These are phyloP conservation scores for Melanostigma gelatinosum DNA, from an alignment of 2,113 vertebrate species.

Conservation along the genomic window DNA sequence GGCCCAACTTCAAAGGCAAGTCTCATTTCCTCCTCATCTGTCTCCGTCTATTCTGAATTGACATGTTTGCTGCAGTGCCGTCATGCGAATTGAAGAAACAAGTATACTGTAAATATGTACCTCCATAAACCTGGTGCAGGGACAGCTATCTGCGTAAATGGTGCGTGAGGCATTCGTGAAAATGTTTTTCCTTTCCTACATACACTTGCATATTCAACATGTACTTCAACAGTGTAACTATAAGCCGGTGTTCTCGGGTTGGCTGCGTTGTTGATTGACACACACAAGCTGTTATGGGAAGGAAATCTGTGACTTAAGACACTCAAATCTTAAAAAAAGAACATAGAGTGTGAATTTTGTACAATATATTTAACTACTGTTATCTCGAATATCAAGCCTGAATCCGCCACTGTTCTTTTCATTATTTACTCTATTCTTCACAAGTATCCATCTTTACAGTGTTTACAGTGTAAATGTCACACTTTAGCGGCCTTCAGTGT, in stretches of 20 bases:
- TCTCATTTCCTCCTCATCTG: constrained; percentile 41
- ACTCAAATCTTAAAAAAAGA: neutral
- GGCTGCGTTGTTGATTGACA: neutral
- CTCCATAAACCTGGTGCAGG: constrained; percentile 1
- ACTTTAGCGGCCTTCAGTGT: constrained; percentile 2
- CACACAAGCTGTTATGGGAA: neutral
- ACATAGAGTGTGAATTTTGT: neutral
- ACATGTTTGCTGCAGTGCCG: constrained; percentile 35
- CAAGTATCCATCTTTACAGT: constrained; percentile 14
- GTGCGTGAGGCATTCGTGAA: neutral
- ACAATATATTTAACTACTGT: neutral
- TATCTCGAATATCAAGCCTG: neutral
- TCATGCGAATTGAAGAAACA: constrained; percentile 52
- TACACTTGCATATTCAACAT: neutral
- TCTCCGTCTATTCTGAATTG: constrained; percentile 51
- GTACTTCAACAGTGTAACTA: neutral
- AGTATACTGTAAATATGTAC: neutral
- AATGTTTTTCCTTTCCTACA: neutral
- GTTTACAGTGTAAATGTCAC: constrained; percentile 20
- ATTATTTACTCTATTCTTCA: neutral
- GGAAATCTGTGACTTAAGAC: neutral
- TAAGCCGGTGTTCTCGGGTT: neutral
- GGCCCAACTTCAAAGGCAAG: constrained; percentile 99
- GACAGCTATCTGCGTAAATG: neutral
- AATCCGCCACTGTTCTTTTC: neutral